Base-by-base conservation (phyloP, 2,888 invertebrate species). In the Pherbina coryleti region DNA sequence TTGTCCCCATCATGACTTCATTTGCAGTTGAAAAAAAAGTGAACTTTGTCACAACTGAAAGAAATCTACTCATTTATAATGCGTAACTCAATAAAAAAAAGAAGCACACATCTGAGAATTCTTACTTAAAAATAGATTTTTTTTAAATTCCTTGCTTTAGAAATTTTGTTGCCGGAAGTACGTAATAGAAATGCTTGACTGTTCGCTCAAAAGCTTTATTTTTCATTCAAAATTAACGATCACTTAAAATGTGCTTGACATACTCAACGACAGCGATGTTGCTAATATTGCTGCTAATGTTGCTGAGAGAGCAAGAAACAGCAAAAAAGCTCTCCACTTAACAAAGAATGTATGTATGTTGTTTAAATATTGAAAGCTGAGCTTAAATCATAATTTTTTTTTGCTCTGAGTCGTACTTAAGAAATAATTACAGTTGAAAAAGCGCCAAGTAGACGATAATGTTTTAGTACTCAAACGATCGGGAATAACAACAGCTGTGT, bases 381-480 rank as follows among this genome's bases (percentile, higher is more conserved):
- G 44, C 49, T 67, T 25, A 22, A 49, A 51, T 69, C 51, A 25
- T n/a, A 51, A 51, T 69, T 69, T 51, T 49, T 69, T 17, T 37
- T 28, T 17, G 3, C 5, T n/a, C 28, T 17, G 37, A 69, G 51
- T 49, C 51, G 51, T 49, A 51, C 69, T 69, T 28, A 69, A 51
- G 51, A 69, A 51, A 51, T 51, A 28, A 31, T 31, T 28, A 34
- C 25, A 25, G n/a, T n/a, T 5, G 19, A 22, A 44, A 37, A 22
- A 51, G 70, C 53, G 28, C 22, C 49, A 70, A 25, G 28, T 51
- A 3, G 28, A 37, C 66, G 44, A 69, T 69, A 44, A 34, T 34
- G 9, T 51, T 64, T 74, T 49, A 64, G 51, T 64, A 64, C 67
- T 75, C 67, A 17, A 75, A 66, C 22, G 49, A 75, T 49, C 28